Evolutionary conservation across 1,140 invertebrate species (phyloP).

Genomic region (Chironomus tepperi): DNA sequence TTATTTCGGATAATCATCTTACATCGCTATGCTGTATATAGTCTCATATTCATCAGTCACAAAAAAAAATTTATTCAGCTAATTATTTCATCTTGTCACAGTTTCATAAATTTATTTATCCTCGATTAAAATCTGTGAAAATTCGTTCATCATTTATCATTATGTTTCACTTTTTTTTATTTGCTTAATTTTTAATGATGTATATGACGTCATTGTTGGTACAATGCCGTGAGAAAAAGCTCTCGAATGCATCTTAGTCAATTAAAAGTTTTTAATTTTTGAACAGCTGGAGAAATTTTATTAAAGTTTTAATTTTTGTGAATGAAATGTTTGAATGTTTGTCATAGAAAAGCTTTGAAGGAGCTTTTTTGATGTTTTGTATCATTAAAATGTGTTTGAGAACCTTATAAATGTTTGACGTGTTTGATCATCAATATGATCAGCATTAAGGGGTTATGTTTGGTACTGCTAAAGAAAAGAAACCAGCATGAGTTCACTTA

Average conservation of each 20-base stretch:
- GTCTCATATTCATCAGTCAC: too few species aligned
- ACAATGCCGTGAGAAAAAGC: neutral
- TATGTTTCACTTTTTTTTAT: neutral
- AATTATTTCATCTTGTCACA: neutral
- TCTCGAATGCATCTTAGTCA: neutral
- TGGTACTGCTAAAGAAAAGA: too few species aligned
- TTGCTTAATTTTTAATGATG: neutral
- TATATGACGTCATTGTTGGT: neutral
- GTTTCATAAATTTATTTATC: neutral
- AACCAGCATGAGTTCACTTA: too few species aligned
- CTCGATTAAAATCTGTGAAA: neutral
- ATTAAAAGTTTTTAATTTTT: neutral
- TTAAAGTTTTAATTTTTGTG: neutral
- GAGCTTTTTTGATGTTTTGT: too few species aligned
- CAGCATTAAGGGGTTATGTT: neutral
- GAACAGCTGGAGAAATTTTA: neutral
- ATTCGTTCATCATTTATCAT: neutral
- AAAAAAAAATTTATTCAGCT: too few species aligned
- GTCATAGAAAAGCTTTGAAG: too few species aligned
- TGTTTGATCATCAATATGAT: neutral
- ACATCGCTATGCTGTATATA: too few species aligned
- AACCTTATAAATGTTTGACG: too few species aligned
- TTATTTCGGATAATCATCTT: too few species aligned
- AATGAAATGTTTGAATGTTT: too few species aligned
- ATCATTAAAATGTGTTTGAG: too few species aligned